Base-by-base conservation (phyloP, 2,797 vertebrate genomes). In the Varecia variegata region DNA sequence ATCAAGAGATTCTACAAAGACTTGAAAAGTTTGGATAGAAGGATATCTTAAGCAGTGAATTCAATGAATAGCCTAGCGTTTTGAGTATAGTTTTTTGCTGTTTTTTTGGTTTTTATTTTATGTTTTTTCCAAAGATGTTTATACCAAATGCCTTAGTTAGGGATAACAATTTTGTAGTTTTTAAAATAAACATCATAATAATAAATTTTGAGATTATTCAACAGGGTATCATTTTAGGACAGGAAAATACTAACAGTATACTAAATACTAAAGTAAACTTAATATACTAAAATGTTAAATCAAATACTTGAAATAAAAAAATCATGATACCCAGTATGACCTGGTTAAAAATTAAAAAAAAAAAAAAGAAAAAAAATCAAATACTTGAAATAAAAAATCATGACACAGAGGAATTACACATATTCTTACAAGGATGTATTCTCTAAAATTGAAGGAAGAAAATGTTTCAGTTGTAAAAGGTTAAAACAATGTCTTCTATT, bases 201-300 rank as follows among this genome's bases (percentile, higher is more conserved):
- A 56, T 65, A 54, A 35, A 79, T 50, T 84, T 87, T 32, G 10
- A 62, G 5, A 18, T 62, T 74, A 76, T 58, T 88, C 47, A 92
- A 32, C 32, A 35, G 11, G n/a, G 25, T 35, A 32, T 62, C 20
- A 38, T 38, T 35, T 88, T 70, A 87, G 23, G 12, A 74, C 3
- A 40, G 15, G 15, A 50, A 96, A 86, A 32, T 62, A 35, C 32
- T 95, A 62, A 80, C 7, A 65, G 62, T 18, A n/a, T 35, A n/a
- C 62, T 65, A 65, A 65, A n/a, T 18, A 17, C 62, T 18, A 65
- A n/a, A n/a, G 60, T 62, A 62, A 32, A 62, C 60, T 62, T 32
- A 32, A 30, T 32, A 62, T 62, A 62, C 2, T 15, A 62, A 62
- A 62, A 62, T 32, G n/a, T 88, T 83, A 50, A 84, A 27, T 10